Percentiles rank a stretch among this genome's conserved stretches.
These are phyloP conservation scores for Channallabes apus DNA, from an alignment of 2,797 vertebrate species.

Conservation along the genomic window DNA sequence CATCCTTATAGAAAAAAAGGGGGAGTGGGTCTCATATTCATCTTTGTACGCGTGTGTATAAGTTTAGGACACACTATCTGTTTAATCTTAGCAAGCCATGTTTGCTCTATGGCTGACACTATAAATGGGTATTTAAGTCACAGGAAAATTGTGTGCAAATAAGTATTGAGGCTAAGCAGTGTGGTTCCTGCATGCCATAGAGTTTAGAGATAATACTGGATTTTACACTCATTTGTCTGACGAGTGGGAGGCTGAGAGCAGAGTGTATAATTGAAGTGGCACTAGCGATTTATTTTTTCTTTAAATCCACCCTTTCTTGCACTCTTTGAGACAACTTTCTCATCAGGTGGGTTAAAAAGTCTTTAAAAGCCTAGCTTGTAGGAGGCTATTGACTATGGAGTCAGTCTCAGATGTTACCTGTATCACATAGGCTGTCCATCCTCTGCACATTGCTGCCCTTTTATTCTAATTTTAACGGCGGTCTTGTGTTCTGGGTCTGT, in stretches of 20 bases:
- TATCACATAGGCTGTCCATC: neutral
- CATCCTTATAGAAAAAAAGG: neutral
- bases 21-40: neutral
- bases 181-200: slow-evolving; percentile 3
- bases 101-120: neutral
- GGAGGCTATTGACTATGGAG: neutral
- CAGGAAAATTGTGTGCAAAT: slow-evolving; percentile 4
- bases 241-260: slow-evolving; percentile 5
- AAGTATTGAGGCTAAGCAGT: neutral
- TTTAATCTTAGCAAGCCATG: neutral
- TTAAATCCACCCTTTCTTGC: neutral
- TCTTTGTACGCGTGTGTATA: neutral
- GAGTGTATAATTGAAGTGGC: slow-evolving; percentile 16
- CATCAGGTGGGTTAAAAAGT: neutral
- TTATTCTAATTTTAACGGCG: slow-evolving; percentile 36
- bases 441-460: neutral
- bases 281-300: neutral
- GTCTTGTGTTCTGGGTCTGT: slow-evolving; percentile 24
- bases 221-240: slow-evolving; percentile 7
- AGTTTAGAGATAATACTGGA: neutral
- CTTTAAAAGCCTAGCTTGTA: neutral
- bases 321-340: neutral
- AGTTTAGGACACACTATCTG: slow-evolving; percentile 6
- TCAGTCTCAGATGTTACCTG: neutral
- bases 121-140: slow-evolving; percentile 14